A percentile compares a stretch with the other conserved stretches of the same genome.
These are phyloP conservation scores for Apodemus sylvaticus DNA, from an alignment of 2,113 vertebrate species.

Conservation along the genomic window DNA sequence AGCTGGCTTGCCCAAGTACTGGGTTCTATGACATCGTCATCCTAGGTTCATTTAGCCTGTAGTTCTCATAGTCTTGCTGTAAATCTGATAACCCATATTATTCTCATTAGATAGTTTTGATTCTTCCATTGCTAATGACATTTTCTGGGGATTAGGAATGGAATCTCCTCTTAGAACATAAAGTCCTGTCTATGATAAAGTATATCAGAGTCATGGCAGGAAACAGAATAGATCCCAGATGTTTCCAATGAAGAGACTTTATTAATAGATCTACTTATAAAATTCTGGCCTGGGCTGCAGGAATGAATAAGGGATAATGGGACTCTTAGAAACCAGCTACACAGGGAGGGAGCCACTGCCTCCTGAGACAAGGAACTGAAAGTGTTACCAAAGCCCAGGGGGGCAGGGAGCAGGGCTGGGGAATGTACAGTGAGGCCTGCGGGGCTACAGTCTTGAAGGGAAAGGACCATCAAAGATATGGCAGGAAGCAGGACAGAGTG, in stretches of 20 bases:
- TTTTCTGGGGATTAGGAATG: constrained; percentile 54
- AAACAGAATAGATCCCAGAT: constrained; percentile 54
- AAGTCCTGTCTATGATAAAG: constrained; percentile 37
- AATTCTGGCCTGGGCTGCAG: constrained; percentile 41
- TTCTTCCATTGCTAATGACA: constrained; percentile 46
- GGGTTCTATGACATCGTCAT: constrained; percentile 48
- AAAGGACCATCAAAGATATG: background rate
- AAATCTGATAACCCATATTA: constrained; percentile 52
- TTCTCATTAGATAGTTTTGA: constrained; percentile 45
- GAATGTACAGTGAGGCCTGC: background rate
- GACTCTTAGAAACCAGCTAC: background rate
- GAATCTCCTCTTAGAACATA: constrained; percentile 30
- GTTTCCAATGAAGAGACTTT: constrained; percentile 49
- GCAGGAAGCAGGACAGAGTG: background rate
- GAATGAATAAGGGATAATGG: constrained; percentile 31
- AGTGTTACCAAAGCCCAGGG: background rate
- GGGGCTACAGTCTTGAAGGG: background rate
- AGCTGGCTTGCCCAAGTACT: constrained; percentile 5
- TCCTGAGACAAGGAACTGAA: background rate
- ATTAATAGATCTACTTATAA: constrained; percentile 30
- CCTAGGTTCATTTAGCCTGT: constrained; percentile 22
- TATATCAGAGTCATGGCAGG: constrained; percentile 38
- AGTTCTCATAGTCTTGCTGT: constrained; percentile 47
- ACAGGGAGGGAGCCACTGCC: background rate
- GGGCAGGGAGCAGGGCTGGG: background rate